A percentile compares a stretch with the other conserved stretches of the same genome.
Evolutionary conservation across 2,797 vertebrate genomes (phyloP).

Genomic region (Notolabrus celidotus): DNA sequence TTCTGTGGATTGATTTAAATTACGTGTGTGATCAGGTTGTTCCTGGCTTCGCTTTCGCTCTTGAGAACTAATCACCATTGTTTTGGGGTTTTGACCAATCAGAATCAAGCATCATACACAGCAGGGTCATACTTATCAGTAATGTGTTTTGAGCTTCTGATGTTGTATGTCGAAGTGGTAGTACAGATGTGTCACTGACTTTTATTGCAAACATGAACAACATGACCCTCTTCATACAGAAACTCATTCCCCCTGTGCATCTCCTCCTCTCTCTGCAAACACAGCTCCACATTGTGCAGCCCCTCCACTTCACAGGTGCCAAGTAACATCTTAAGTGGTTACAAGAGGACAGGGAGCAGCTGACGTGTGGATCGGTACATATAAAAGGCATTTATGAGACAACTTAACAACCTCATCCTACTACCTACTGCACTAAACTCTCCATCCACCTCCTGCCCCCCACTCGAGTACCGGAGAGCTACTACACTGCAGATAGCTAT

Average conservation of each 20-base stretch:
- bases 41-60: too few relatives aligned
- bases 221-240: conserved; percentile 1
- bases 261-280: conserved; percentile 17
- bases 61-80: too few relatives aligned
- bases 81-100: too few relatives aligned
- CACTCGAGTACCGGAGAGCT: conserved; percentile 11
- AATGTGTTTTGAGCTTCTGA: too few relatives aligned
- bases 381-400: conserved; percentile 54
- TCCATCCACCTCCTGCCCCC: conserved; percentile 34
- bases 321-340: conserved; percentile 45
- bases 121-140: too few relatives aligned
- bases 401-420: conserved; percentile 42
- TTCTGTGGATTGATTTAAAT: too few relatives aligned
- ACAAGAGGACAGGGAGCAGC: conserved; percentile 30
- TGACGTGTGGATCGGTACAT: conserved; percentile 9
- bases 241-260: not conserved
- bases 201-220: not conserved
- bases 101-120: too few relatives aligned
- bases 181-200: too few relatives aligned
- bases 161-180: too few relatives aligned
- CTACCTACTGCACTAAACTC: conserved; percentile 27
- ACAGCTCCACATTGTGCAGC: conserved; percentile 13
- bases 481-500: conserved; percentile 29
- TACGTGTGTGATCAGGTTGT: too few relatives aligned
- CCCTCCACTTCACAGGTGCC: conserved; percentile 11